Evolutionary conservation across 2,113 vertebrate species (phyloP).

Genomic region (Grammomys dolichurus): DNA sequence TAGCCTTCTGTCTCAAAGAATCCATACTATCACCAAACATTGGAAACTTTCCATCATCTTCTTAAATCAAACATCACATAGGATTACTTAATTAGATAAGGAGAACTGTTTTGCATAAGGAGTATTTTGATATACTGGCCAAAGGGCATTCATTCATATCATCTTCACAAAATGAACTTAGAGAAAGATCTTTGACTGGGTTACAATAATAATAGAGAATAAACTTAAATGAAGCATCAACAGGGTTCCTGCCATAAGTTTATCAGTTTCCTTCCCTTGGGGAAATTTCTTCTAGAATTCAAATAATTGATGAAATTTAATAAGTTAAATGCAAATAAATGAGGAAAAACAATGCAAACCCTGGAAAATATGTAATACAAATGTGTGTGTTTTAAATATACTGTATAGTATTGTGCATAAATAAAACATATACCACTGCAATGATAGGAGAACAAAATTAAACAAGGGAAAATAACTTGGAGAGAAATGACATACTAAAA

Average conservation of each 20-base stretch:
- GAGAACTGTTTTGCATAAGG: constrained; percentile 10
- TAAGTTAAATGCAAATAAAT: constrained; percentile 62
- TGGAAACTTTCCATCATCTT: constrained; percentile 30
- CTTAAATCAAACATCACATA: not conserved
- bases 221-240: constrained; percentile 51
- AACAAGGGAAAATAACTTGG: not conserved
- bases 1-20: not conserved
- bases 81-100: constrained; percentile 39
- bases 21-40: not conserved
- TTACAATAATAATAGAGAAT: constrained; percentile 48
- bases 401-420: not conserved
- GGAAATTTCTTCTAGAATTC: constrained; percentile 36
- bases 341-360: constrained; percentile 26
- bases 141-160: constrained; percentile 26
- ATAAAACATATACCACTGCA: not conserved
- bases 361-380: not conserved
- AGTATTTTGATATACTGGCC: constrained; percentile 16
- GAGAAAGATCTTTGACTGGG: not conserved
- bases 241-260: not conserved
- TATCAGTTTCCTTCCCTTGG: constrained; percentile 5
- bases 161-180: constrained; percentile 46
- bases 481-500: not conserved
- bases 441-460: not conserved
- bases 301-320: constrained; percentile 65
- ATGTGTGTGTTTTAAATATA: constrained; percentile 1